These are phyloP conservation scores for Puffinus mauretanicus DNA, from an alignment of 2,113 vertebrate species.

Conservation along the genomic window DNA sequence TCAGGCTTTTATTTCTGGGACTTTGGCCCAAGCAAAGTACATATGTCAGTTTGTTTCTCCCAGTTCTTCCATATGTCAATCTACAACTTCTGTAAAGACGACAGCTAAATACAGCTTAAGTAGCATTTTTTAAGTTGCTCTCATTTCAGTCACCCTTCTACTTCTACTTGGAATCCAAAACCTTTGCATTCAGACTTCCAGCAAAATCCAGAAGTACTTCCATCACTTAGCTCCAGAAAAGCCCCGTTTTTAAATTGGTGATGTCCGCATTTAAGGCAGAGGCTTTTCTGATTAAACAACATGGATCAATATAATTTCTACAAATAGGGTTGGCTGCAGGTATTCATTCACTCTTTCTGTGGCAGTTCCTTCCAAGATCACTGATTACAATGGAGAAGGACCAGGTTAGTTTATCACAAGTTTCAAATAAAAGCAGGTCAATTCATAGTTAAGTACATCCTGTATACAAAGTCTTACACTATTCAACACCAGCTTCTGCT, in stretches of 20 bases:
- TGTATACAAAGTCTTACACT: neutral
- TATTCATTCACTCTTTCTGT: neutral
- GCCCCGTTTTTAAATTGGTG: neutral
- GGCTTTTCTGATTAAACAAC: neutral
- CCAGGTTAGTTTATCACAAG: neutral
- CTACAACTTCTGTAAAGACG: neutral
- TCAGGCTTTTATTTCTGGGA: neutral
- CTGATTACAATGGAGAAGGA: neutral
- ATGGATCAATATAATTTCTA: neutral
- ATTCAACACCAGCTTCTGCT: neutral
- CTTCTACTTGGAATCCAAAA: neutral
- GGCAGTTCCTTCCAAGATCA: neutral
- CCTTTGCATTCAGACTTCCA: neutral
- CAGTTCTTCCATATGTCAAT: neutral
- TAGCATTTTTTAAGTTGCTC: neutral
- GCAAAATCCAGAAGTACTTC: neutral
- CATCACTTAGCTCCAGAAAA: neutral
- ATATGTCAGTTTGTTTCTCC: neutral
- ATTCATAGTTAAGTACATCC: neutral
- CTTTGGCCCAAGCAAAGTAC: neutral
- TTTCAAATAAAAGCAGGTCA: neutral
- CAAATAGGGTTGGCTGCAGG: fast-evolving
- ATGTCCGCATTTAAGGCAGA: neutral
- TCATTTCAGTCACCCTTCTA: neutral
- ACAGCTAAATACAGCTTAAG: neutral